These are phyloP conservation scores for Neomorphus geoffroyi DNA, from an alignment of 2,797 vertebrate species.

Conservation along the genomic window DNA sequence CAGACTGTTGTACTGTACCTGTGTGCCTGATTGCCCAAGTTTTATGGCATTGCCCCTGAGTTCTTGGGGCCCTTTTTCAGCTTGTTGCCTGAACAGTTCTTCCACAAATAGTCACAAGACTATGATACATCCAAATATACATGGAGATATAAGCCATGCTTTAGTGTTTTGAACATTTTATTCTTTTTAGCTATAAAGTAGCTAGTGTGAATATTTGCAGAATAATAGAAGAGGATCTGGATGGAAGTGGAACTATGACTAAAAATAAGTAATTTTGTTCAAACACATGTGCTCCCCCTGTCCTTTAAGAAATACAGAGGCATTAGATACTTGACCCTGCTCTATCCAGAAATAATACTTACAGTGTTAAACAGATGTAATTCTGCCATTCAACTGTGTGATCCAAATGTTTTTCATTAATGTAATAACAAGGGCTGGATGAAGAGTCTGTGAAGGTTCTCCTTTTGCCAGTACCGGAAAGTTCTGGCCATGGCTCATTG, in stretches of 20 bases:
- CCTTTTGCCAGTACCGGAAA: neutral
- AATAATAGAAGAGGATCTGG: neutral
- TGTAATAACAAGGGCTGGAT: neutral
- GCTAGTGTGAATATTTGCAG: neutral
- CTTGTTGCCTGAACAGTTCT: neutral
- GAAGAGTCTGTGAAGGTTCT: neutral
- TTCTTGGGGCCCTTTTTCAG: neutral
- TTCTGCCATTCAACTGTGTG: neutral
- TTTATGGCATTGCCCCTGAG: neutral
- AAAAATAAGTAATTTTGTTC: neutral
- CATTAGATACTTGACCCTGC: neutral
- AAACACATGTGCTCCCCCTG: neutral
- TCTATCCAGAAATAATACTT: neutral
- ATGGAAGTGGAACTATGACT: neutral
- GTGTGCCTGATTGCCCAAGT: neutral
- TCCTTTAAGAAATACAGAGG: neutral
- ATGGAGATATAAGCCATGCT: neutral
- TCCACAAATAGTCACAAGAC: neutral
- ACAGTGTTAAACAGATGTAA: neutral
- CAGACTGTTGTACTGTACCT: neutral
- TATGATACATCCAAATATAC: neutral
- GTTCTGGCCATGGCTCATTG: neutral
- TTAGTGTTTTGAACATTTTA: neutral
- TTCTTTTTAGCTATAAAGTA: neutral
- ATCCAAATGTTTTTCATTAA: neutral